These are phyloP conservation scores for Chaunax sp. DNA, from an alignment of 2,797 vertebrate genomes.

Conservation along the genomic window DNA sequence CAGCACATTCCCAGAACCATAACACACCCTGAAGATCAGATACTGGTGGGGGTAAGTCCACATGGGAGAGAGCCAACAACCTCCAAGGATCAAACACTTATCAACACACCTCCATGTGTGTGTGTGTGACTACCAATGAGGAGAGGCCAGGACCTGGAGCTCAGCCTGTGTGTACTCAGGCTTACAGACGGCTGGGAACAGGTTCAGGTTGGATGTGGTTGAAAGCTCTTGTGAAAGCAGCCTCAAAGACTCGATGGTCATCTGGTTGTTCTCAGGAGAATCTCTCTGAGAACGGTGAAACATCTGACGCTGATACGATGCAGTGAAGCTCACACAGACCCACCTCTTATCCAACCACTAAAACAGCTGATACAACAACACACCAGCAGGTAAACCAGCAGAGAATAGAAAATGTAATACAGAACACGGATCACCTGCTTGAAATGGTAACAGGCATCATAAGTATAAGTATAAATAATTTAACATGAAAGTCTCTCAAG, in stretches of 20 bases:
- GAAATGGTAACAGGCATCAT: not conserved
- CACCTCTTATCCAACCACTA: conserved; percentile 4
- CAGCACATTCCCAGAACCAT: conserved; percentile 71
- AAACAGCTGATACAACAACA: not conserved
- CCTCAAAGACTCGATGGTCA: conserved; percentile 37
- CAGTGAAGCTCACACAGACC: conserved; percentile 9
- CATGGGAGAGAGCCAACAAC: conserved; percentile 24
- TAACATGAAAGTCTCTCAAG: too few relatives aligned
- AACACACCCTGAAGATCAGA: conserved; percentile 63
- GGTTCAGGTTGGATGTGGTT: conserved; percentile 66
- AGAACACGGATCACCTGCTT: not conserved
- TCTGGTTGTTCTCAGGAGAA: conserved; percentile 43
- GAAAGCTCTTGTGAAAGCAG: conserved; percentile 59
- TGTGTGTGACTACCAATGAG: conserved; percentile 28
- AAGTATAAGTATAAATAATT: too few relatives aligned
- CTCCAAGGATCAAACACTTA: conserved; percentile 60
- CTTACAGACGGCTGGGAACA: conserved; percentile 52
- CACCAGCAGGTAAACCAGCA: not conserved
- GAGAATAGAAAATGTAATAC: not conserved
- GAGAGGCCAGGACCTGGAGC: conserved; percentile 49
- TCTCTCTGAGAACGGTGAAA: conserved; percentile 33
- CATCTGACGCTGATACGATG: conserved; percentile 21
- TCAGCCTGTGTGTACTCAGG: conserved; percentile 55
- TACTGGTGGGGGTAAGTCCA: conserved; percentile 45
- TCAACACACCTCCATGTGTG: conserved; percentile 52